These are phyloP conservation scores for Malachius bipustulatus DNA, from an alignment of 2,888 invertebrate genomes.

Conservation along the genomic window DNA sequence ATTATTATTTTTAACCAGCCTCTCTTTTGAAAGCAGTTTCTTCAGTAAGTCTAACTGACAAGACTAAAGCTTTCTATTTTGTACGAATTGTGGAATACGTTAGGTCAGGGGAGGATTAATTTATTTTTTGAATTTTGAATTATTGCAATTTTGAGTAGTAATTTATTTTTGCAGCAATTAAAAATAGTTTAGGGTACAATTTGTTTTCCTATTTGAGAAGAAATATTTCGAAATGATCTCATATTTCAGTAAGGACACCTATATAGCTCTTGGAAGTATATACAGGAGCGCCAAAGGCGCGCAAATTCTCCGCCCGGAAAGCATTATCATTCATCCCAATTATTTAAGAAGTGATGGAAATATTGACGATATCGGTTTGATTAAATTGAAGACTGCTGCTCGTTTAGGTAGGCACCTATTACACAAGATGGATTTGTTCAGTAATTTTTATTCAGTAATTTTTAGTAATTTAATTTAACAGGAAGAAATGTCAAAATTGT, in stretches of 20 bases:
- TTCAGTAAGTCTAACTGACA: too few relatives aligned
- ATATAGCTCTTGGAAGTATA: slow-evolving; percentile 30
- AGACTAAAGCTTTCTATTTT: too few relatives aligned
- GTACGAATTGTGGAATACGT: too few relatives aligned
- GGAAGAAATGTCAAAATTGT: slow-evolving; percentile 28
- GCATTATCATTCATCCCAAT: slow-evolving; percentile 27
- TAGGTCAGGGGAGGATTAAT: too few relatives aligned
- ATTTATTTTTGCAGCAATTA: too few relatives aligned
- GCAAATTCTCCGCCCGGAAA: slow-evolving; percentile 26
- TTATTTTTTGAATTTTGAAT: too few relatives aligned
- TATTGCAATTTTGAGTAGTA: too few relatives aligned
- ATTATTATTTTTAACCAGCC: too few relatives aligned
- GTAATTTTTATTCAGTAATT: neutral
- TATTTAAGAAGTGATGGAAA: slow-evolving; percentile 26
- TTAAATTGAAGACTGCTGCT: slow-evolving; percentile 26
- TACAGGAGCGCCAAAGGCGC: slow-evolving; percentile 28
- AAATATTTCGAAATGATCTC: too few relatives aligned
- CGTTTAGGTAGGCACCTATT: slow-evolving; percentile 22
- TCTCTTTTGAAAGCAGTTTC: too few relatives aligned
- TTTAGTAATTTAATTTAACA: slow-evolving; percentile 12
- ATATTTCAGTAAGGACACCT: slow-evolving; percentile 25
- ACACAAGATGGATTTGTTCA: neutral
- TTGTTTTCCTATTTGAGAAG: too few relatives aligned
- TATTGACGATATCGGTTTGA: slow-evolving; percentile 32
- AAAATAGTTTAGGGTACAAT: too few relatives aligned